Evolutionary conservation across 2,113 vertebrate genomes (phyloP).

Genomic region (Lonchura striata): DNA sequence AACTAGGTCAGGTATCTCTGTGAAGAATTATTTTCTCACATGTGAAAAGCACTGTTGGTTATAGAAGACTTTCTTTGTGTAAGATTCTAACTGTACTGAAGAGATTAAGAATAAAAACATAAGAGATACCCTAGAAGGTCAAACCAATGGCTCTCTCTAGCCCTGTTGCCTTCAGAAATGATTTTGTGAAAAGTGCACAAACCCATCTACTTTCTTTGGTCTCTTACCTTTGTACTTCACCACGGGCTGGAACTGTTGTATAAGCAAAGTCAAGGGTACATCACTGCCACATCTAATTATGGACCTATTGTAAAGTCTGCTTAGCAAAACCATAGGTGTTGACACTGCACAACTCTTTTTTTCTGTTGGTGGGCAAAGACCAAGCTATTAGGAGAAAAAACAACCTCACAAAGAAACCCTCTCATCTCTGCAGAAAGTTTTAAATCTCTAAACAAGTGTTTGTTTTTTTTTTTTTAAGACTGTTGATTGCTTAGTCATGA

Average conservation of each 20-base stretch:
- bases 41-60: slow-evolving; percentile 5
- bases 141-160: not conserved
- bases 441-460: not conserved
- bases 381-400: not conserved
- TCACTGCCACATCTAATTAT: not conserved
- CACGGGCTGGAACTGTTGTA: not conserved
- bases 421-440: not conserved
- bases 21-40: not conserved
- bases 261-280: not conserved
- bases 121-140: not conserved
- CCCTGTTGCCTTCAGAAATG: not conserved
- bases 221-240: not conserved
- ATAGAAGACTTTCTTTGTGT: slow-evolving; percentile 3
- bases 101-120: not conserved
- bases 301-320: not conserved
- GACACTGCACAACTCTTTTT: not conserved
- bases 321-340: not conserved
- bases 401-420: accelerated
- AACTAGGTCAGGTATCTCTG: not conserved
- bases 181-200: not conserved
- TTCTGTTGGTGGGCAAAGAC: not conserved
- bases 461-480: not conserved
- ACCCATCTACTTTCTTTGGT: not conserved
- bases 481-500: not conserved
- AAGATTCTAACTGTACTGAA: not conserved